These are phyloP conservation scores for Ancistrus triradiatus DNA, from an alignment of 2,113 vertebrate genomes.

Conservation along the genomic window DNA sequence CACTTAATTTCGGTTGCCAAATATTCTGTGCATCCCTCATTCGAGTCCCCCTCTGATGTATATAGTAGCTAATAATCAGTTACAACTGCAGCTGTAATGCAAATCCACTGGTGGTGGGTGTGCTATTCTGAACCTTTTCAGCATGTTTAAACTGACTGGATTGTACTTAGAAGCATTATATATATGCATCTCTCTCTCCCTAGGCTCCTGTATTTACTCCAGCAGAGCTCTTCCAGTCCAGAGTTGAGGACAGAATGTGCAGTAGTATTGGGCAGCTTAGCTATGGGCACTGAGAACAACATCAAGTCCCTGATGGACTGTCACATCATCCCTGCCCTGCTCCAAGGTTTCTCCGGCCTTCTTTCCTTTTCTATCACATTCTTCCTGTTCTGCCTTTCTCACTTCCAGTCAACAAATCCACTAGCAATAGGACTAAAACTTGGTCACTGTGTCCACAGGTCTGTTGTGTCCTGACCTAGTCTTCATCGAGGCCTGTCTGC, in stretches of 20 bases:
- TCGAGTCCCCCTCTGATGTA: too few relatives aligned
- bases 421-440: not conserved
- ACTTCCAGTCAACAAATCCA: not conserved
- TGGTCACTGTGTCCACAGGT: constrained; percentile 62
- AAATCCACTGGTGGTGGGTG: too few relatives aligned
- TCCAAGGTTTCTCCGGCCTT: constrained; percentile 97
- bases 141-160: too few relatives aligned
- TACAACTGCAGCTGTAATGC: too few relatives aligned
- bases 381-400: not conserved
- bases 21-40: too few relatives aligned
- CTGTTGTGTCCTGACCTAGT: constrained; percentile 86
- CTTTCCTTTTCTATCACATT: too few relatives aligned
- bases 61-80: too few relatives aligned
- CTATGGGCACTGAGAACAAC: constrained; percentile 99
- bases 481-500: constrained; percentile 94
- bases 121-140: too few relatives aligned
- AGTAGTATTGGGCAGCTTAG: constrained; percentile 93
- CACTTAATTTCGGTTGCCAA: too few relatives aligned
- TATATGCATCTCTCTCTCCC: constrained; percentile 24
- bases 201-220: constrained; percentile 94
- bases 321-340: constrained; percentile 94
- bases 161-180: too few relatives aligned
- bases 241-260: constrained; percentile 91
- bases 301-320: constrained; percentile 98
- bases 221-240: constrained; percentile 88